Percentiles rank a stretch among this genome's conserved stretches.
Evolutionary conservation across 2,888 invertebrate species (phyloP).

Genomic region (Ernsta delagoae): DNA sequence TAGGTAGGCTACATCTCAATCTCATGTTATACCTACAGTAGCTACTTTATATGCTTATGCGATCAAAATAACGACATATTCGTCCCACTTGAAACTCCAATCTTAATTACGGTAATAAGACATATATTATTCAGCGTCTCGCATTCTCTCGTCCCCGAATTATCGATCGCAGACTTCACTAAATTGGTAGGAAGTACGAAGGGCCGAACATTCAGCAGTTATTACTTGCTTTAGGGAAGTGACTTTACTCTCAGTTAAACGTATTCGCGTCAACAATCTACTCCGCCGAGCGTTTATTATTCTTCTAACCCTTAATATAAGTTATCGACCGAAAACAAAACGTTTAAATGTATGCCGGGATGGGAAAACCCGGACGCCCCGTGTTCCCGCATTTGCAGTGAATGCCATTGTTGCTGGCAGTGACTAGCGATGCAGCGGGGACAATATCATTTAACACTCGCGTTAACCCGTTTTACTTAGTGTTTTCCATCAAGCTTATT

Average conservation of each 20-base stretch:
- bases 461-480: slow-evolving; percentile 8
- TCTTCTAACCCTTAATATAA: background rate
- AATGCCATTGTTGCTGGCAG: slow-evolving; percentile 16
- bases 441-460: slow-evolving; percentile 20
- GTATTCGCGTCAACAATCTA: background rate
- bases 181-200: background rate
- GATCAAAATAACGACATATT: background rate
- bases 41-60: too few species aligned
- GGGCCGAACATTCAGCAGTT: background rate
- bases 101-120: background rate
- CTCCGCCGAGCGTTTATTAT: background rate
- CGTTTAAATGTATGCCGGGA: slow-evolving; percentile 23
- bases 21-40: too few species aligned
- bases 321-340: slow-evolving; percentile 24
- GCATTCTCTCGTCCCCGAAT: background rate
- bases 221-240: background rate
- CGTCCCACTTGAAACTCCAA: background rate
- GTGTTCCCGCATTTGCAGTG: background rate
- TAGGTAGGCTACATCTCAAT: too few species aligned
- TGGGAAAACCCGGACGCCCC: slow-evolving; percentile 18
- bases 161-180: background rate
- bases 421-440: background rate
- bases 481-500: too few species aligned
- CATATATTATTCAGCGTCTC: slow-evolving; percentile 1
- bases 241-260: background rate